These are phyloP conservation scores for Chaetodon trifasciatus DNA, from an alignment of 2,797 vertebrate species.

Conservation along the genomic window DNA sequence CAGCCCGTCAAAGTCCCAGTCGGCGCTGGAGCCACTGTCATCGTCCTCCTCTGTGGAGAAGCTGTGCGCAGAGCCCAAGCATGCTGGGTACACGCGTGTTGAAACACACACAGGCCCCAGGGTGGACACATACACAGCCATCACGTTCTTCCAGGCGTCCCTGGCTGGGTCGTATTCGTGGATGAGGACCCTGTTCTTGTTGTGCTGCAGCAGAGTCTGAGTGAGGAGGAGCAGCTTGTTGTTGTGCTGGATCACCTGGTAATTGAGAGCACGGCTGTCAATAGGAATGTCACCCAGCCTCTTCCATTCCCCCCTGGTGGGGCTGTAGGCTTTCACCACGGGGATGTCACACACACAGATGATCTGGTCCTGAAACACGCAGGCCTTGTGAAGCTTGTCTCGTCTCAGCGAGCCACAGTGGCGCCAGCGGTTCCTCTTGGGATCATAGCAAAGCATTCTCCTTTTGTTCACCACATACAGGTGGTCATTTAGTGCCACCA, in stretches of 20 bases:
- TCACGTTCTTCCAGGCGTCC: slow-evolving; percentile 89
- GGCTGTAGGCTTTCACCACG: slow-evolving; percentile 91
- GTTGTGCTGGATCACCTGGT: slow-evolving; percentile 90
- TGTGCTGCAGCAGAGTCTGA: slow-evolving; percentile 89
- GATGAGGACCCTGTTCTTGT: slow-evolving; percentile 90
- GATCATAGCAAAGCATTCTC: slow-evolving; percentile 91
- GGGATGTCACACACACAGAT: slow-evolving; percentile 92
- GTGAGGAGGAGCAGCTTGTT: slow-evolving; percentile 89
- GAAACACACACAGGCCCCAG: slow-evolving; percentile 90
- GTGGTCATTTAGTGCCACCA: slow-evolving; percentile 89
- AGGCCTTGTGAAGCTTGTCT: slow-evolving; percentile 92
- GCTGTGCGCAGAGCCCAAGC: slow-evolving; percentile 88
- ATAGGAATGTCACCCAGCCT: slow-evolving; percentile 89
- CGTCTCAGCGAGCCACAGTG: slow-evolving; percentile 89
- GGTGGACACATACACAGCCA: slow-evolving; percentile 90
- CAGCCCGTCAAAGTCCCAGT: slow-evolving; percentile 91
- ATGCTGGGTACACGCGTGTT: slow-evolving; percentile 89
- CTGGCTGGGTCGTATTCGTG: slow-evolving; percentile 88
- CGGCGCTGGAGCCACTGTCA: slow-evolving; percentile 91
- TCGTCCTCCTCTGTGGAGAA: slow-evolving; percentile 92
- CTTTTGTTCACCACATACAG: slow-evolving; percentile 91
- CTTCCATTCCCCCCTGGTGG: slow-evolving; percentile 89
- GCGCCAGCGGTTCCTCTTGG: slow-evolving; percentile 90
- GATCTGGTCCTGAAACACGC: slow-evolving; percentile 91
- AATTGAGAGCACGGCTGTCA: slow-evolving; percentile 89